These are phyloP conservation scores for Salminus brasiliensis DNA, from an alignment of 2,113 vertebrate genomes.

Conservation along the genomic window DNA sequence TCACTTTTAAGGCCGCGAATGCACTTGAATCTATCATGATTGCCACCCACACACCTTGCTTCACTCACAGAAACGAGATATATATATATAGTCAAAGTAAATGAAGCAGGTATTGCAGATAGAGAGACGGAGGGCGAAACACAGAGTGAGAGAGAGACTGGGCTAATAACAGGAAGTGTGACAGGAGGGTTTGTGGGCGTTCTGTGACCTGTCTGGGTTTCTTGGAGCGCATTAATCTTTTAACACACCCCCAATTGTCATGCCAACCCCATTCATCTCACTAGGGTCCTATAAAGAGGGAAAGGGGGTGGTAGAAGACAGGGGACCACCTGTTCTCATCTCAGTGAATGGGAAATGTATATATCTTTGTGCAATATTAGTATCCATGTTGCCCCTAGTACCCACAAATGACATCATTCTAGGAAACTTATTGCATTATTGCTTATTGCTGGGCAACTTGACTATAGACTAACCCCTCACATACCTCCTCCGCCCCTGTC, in stretches of 20 bases:
- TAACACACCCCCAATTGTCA: background rate
- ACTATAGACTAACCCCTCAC: no score
- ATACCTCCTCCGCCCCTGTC: background rate
- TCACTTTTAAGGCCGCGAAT: conserved; percentile 6
- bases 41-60: background rate
- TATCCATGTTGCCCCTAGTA: no score
- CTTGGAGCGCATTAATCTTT: conserved; percentile 27
- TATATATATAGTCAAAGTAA: conserved; percentile 14
- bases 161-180: conserved; percentile 38
- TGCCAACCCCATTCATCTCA: conserved; percentile 39
- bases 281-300: conserved; percentile 30
- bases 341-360: no score
- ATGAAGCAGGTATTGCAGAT: background rate
- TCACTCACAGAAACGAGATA: background rate
- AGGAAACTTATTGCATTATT: background rate
- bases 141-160: conserved; percentile 14
- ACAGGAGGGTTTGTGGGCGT: conserved; percentile 44
- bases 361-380: no score
- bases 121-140: background rate
- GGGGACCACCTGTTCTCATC: conserved; percentile 49
- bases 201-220: conserved; percentile 37
- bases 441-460: background rate
- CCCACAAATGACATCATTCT: no score
- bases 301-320: conserved; percentile 25
- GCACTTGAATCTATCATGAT: background rate